phyloP scores from a whole-genome alignment of 30 jellyfish, hydroid and myxozoan species.

The Turritopsis dohrnii region DNA sequence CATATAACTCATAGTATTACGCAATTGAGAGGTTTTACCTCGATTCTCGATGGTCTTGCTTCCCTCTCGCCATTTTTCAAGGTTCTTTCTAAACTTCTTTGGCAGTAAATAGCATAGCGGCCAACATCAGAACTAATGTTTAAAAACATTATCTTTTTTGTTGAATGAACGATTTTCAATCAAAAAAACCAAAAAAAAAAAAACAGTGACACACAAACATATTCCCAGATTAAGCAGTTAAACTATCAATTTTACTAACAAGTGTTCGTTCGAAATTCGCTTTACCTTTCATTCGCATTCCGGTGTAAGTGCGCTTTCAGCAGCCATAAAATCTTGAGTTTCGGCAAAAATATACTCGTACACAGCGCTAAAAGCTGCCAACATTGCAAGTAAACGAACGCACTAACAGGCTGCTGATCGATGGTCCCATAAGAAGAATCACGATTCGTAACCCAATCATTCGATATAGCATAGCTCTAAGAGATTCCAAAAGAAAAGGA shows the following conservation, averaged over 20 bases:
- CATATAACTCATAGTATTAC: too few relatives aligned
- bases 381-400: conserved; percentile 77
- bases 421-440: conserved; percentile 43
- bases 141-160: not conserved
- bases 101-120: conserved; percentile 88
- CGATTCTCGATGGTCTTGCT: conserved; percentile 89
- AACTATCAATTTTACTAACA: not conserved
- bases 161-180: not conserved
- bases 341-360: conserved; percentile 82
- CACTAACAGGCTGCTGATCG: conserved; percentile 77
- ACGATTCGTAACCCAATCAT: conserved; percentile 66
- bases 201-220: not conserved
- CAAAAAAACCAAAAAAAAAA: not conserved
- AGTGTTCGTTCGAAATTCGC: not conserved
- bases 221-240: not conserved
- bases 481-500: not conserved
- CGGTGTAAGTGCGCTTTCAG: conserved; percentile 74
- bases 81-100: conserved; percentile 81
- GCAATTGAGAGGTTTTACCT: too few relatives aligned
- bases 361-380: conserved; percentile 91
- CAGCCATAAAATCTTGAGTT: conserved; percentile 87
- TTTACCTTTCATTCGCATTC: conserved; percentile 61
- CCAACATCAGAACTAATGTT: conserved; percentile 72
- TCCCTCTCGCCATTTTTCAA: conserved; percentile 84
- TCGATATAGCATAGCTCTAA: conserved; percentile 24